Base-by-base conservation (phyloP, 2,113 vertebrate genomes). In the Chionomys nivalis region DNA sequence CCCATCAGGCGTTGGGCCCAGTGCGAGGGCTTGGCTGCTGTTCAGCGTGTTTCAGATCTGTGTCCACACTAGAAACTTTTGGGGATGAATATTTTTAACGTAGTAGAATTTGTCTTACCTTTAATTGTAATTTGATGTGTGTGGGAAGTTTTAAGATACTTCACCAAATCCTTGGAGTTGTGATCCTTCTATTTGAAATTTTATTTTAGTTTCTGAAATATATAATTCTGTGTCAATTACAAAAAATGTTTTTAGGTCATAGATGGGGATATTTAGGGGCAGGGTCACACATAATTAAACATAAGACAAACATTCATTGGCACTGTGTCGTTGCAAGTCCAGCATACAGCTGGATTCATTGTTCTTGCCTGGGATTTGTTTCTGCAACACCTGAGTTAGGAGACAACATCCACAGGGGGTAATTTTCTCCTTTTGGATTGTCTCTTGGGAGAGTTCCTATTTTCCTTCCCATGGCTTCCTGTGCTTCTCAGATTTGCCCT, bases 391-490 rank as follows among this genome's bases (percentile, higher is more conserved):
- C 94, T 96, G 93, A 96, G 96, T 97, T 90, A 87, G 65, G 72
- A 86, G 92, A 96, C 91, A 42, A 16, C 89, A 58, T 98, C 97
- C 93, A 61, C 72, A 49, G 97, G 96, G 98, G 85, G 90, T 93
- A 90, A 85, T 97, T 98, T 96, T 97, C 97, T 98, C 90, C 97
- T 94, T 97, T 97, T 92, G 95, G 97, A 97, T 94, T 95, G 90
- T 96, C 88, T 98, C 98, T 95, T 97, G 89, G 23, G 98, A 94
- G 98, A 98, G 77, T 97, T 97, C 87, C 95, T 86, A 26, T 97
- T 98, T 98, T 94, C 94, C n/a, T 97, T 92, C 94, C n/a, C 97
- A 77, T 97, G 96, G 95, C 95, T 98, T 98, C 97, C 0, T 97
- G 61, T 98, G 94, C 96, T 79, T 94, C 87, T 96, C 81, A 39